Evolutionary conservation across 2,797 vertebrate species (phyloP), one percentile per base, ranked within the genome.

Genomic region (Sarcoramphus papa): DNA sequence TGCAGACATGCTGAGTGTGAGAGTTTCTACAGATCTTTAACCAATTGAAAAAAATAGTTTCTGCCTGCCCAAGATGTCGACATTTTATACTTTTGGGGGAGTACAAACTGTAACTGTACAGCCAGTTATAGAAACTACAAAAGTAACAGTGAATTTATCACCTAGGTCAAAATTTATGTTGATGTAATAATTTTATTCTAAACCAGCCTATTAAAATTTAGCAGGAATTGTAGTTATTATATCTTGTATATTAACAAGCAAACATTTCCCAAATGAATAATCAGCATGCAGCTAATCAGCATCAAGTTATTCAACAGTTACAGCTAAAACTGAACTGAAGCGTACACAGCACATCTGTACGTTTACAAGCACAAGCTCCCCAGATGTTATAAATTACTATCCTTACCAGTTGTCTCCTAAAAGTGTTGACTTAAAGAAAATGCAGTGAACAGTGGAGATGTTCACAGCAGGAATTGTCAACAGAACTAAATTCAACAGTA

Each of bases 381-480:
- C 97, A 97, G 94, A 96, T 97, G 97, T 96, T 97, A 77, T 74
- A 85, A 97, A 95, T 97, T 96, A 93, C 69, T 95, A 3, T 96
- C 92, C 93, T 94, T 88, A 92, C 77, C 92, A 92, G 90, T 96
- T 94, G 83, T 83, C 91, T 95, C 62, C 95, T 80, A n/a, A 88
- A 97, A 96, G 75, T 53, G 81, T 96, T 96, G 89, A 96, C 60
- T 95, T 92, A 74, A 90, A 97, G 79, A 89, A 97, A 96, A 94
- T 9, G 41, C 83, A 92, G 83, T 54, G 92, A 96, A 87, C 78
- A 95, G 94, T 87, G 78, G 85, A 97, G 88, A 97, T 94, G 85
- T 91, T 97, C 96, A 96, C 94, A 95, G 96, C 92, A 93, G 90
- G 92, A 96, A 96, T 14, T 94, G 92, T 97, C 97, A 97, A 95